Base-by-base conservation (phyloP, 2,797 vertebrate genomes). In the Cuculus canorus region DNA sequence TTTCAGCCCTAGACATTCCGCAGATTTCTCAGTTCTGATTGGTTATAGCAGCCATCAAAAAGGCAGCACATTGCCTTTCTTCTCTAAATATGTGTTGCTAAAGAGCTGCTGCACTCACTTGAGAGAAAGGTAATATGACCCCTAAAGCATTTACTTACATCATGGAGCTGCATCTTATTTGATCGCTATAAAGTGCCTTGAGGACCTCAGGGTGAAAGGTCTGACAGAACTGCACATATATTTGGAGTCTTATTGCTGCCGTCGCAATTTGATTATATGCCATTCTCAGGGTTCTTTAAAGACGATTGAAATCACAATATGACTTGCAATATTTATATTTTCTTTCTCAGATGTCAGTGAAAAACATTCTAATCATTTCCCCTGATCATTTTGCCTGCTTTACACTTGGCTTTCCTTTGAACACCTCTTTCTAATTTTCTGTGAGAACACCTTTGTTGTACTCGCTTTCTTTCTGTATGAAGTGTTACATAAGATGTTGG, bases 391-490 rank as follows among this genome's bases (percentile, higher is more conserved):
- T 80, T 72, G 17, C 24, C 14, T 63, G 61, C 47, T 71, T 85
- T 85, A 80, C 54, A 41, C 64, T 82, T 85, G 79, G 47, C 35
- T 86, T 61, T 30, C 47, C 47, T 92, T 90, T 71, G 66, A 95
- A 91, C 90, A 91, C 15, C 50, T 81, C 82, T 81, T 92, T 91
- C 59, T 90, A 57, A 86, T 90, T 95, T 93, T 95, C 90, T 77
- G 11, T 45, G 32, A 76, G 73, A 92, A 79, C 86, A 93, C 70
- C 54, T 92, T 92, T 94, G 45, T 81, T 66, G 35, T 60, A 37
- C 59, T 79, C 80, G 48, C 33, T 71, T 86, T 86, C 32, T 86
- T 76, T 82, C 88, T 78, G 76, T 59, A 64, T 76, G 82, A 61
- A 87, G 64, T 85, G 76, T 68, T 94, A 68, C 23, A 21, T 78